phyloP scores from a whole-genome alignment of 2,797 vertebrate species.

The Channallabes apus region DNA sequence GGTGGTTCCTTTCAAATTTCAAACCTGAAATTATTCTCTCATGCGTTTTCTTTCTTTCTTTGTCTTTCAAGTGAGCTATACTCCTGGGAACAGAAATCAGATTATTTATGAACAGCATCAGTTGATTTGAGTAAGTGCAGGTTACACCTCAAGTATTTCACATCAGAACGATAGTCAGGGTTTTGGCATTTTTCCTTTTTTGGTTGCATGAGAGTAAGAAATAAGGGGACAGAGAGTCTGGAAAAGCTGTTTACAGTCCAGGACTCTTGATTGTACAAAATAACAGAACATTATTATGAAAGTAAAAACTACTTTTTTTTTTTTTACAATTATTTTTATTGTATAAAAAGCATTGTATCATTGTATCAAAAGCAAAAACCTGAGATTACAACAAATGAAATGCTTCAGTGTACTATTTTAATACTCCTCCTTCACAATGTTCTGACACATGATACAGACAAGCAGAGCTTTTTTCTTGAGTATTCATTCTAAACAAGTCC shows the following conservation, averaged over 20 bases:
- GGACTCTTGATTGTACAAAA: too few species aligned
- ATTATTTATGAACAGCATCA: neutral
- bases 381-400: neutral
- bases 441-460: neutral
- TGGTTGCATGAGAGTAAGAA: neutral
- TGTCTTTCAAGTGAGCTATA: neutral
- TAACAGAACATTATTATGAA: too few species aligned
- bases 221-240: neutral
- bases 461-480: neutral
- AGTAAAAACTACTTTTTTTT: too few species aligned
- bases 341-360: too few species aligned
- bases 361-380: neutral
- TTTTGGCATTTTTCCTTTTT: constrained; percentile 4
- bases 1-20: neutral
- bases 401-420: neutral
- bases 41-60: neutral
- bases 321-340: too few species aligned
- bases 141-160: neutral
- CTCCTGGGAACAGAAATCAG: neutral
- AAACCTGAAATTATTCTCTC: neutral
- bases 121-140: neutral
- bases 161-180: neutral
- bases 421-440: neutral
- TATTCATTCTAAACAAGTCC: neutral
- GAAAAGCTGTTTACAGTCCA: neutral